Percentiles rank a stretch among this genome's conserved stretches.
These are phyloP conservation scores for Vicugna pacos DNA, from an alignment of 2,113 vertebrate genomes.

Conservation along the genomic window DNA sequence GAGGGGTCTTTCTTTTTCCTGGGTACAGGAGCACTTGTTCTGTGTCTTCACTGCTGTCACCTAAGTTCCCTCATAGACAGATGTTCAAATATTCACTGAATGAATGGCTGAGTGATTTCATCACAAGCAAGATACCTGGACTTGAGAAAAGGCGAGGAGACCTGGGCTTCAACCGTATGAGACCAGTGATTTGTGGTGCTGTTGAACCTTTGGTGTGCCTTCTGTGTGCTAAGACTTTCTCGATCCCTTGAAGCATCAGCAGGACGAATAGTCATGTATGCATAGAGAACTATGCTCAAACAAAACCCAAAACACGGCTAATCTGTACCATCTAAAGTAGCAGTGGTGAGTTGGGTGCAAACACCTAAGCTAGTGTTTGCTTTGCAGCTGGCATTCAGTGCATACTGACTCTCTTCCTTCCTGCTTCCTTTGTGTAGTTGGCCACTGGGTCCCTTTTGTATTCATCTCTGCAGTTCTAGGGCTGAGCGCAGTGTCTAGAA, in stretches of 20 bases:
- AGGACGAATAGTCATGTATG: fast-evolving
- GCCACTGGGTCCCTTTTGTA: fast-evolving
- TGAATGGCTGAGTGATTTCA: not conserved
- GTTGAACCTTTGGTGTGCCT: not conserved
- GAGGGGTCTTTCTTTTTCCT: not conserved
- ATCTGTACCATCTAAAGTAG: fast-evolving
- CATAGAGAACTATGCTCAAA: fast-evolving
- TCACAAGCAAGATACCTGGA: not conserved
- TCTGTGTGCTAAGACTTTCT: too few species aligned
- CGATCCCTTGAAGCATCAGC: fast-evolving
- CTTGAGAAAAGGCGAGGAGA: not conserved
- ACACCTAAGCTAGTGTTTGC: fast-evolving
- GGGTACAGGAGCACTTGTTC: not conserved
- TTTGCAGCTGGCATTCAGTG: fast-evolving
- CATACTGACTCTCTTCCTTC: fast-evolving
- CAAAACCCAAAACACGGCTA: fast-evolving
- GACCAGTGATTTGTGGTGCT: not conserved
- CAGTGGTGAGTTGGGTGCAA: fast-evolving
- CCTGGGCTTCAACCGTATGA: not conserved
- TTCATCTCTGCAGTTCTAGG: not conserved
- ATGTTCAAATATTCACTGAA: not conserved
- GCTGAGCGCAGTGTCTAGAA: not conserved
- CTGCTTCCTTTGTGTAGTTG: fast-evolving
- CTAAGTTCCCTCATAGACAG: not conserved
- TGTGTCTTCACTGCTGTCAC: not conserved